Conservation (phyloP, 1,140 invertebrate genomes). For the Ladona fulva region DNA sequence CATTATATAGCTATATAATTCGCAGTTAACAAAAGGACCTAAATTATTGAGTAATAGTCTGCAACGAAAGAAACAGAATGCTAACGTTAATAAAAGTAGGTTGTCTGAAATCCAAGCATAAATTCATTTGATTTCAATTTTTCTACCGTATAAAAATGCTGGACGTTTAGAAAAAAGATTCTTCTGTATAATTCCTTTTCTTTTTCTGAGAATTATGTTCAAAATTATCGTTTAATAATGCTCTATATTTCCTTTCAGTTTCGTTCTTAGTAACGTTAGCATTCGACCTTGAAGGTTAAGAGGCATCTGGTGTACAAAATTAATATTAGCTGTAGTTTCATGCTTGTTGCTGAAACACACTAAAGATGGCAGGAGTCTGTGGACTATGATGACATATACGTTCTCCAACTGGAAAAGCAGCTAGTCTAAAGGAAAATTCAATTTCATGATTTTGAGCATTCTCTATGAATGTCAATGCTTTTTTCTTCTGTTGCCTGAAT, state of each 20-base stretch:
- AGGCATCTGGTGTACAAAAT: background rate
- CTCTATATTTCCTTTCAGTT: background rate
- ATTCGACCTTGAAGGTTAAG: background rate
- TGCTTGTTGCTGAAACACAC: background rate
- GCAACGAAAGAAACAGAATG: background rate
- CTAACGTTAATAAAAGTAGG: background rate
- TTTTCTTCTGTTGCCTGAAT: no score
- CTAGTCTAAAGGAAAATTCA: no score
- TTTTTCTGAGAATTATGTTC: background rate
- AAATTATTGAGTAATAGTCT: constrained; percentile 10
- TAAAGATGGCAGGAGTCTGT: background rate
- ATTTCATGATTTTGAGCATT: no score
- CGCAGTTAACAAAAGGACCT: background rate
- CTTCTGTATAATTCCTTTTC: background rate
- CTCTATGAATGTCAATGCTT: no score
- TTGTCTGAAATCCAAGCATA: background rate
- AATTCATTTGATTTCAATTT: background rate
- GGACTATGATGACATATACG: background rate
- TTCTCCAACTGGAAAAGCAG: no score
- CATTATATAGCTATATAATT: background rate
- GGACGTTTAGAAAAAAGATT: background rate
- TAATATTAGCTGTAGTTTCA: background rate
- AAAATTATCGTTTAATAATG: background rate
- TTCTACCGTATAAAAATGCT: background rate
- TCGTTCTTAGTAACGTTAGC: background rate